These are phyloP conservation scores for Elgaria multicarinata DNA, from an alignment of 2,113 vertebrate species.

Conservation along the genomic window DNA sequence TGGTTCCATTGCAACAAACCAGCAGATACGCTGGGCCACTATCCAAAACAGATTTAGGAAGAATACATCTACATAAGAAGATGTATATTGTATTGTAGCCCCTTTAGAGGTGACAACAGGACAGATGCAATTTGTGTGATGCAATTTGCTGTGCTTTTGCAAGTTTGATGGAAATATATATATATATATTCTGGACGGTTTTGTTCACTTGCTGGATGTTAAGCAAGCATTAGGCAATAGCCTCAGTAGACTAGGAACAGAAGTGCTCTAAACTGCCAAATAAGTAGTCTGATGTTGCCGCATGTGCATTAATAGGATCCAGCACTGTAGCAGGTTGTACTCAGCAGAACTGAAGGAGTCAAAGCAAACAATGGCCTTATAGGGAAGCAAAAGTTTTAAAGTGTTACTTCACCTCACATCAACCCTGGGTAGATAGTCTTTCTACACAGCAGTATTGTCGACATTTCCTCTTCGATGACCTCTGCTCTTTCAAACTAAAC, in stretches of 20 bases:
- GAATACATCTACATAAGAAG: background rate
- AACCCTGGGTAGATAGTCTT: background rate
- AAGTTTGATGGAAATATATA: background rate
- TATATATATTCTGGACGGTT: background rate
- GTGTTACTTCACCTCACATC: background rate
- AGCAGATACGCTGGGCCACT: background rate
- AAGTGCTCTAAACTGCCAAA: background rate
- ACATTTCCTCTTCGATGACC: background rate
- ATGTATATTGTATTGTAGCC: background rate
- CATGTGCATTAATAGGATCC: background rate
- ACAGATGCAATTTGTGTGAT: background rate
- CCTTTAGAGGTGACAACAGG: constrained; percentile 11
- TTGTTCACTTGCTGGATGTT: constrained; percentile 35
- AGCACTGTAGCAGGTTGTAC: background rate
- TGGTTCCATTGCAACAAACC: constrained; percentile 1
- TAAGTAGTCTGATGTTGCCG: background rate
- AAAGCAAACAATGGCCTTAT: background rate
- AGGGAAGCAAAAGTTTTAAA: background rate
- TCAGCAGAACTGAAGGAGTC: constrained; percentile 15
- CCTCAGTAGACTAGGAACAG: background rate
- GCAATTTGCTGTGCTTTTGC: constrained; percentile 28
- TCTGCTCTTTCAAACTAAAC: background rate
- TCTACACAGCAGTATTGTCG: background rate
- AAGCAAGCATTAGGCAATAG: constrained; percentile 25
- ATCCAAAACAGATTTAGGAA: background rate